Evolutionary conservation across 64 coral and sea anemone species (phyloP), one percentile per base, ranked within the genome.

Genomic region (Acropora yongei): DNA sequence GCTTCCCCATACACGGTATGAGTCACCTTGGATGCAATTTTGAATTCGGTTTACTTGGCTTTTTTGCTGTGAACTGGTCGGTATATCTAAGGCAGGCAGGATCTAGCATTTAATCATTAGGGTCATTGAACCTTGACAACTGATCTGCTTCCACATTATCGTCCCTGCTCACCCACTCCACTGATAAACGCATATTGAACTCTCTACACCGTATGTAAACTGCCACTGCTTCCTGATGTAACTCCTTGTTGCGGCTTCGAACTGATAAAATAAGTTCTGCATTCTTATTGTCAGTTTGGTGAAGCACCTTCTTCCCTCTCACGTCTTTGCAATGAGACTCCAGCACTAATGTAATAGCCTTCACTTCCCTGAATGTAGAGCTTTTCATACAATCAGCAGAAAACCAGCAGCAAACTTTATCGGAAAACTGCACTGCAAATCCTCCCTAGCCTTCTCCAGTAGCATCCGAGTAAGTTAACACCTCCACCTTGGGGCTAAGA

Each of bases 381-480:
- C 55, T 78, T 61, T 71, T 85, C 80, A 41, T 19, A 58, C 72
- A 44, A 45, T 86, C 90, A 55, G 74, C 51, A 18, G 18, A 45
- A 63, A 82, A 92, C 91, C 91, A 93, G 58, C 91, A 78, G 40
- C 91, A 82, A 51, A 86, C 82, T 84, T 87, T 83, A 47, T 93
- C 83, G 17, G 82, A 83, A 87, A 93, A 58, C 43, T 92, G 80
- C n/a, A 65, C 90, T 20, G 90, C 80, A 92, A 46, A 93, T 87
- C 91, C 91, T 76, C 89, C 89, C 80, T 57, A 57, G 72, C 90
- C 90, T 77, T 82, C 18, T 76, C 83, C 90, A 75, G 72, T 92
- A 41, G 72, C 80, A 86, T 92, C 80, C 10, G 90, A 86, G 73
- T 86, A 92, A 49, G 81, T 69, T 14, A 92, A 40, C 50, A 92